Percentiles rank a stretch among this genome's conserved stretches.
Conservation (phyloP, 2,113 vertebrate species). For the Sylvia atricapilla region DNA sequence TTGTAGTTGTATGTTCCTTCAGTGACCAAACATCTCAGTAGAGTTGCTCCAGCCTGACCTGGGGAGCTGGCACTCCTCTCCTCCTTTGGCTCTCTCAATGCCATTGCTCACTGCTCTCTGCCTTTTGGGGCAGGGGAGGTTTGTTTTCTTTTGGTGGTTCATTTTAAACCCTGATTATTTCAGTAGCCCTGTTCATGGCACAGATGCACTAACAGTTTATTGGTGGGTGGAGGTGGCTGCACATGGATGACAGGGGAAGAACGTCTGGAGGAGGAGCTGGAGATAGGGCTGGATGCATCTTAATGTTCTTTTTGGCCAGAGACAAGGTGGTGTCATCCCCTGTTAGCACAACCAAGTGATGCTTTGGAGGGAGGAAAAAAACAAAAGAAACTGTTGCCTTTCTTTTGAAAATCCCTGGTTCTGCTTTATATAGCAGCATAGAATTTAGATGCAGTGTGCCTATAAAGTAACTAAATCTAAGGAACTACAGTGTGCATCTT, state of each 20-base stretch:
- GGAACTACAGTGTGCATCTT: not conserved
- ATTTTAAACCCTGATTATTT: not conserved
- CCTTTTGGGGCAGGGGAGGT: not conserved
- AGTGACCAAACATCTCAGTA: no score
- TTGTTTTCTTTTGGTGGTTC: not conserved
- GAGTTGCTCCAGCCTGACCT: not conserved
- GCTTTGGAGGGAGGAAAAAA: not conserved
- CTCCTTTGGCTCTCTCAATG: not conserved
- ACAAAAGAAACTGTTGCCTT: not conserved
- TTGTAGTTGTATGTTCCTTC: not conserved
- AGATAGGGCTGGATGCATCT: not conserved
- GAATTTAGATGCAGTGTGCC: not conserved
- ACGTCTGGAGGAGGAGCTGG: not conserved
- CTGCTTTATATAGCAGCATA: not conserved
- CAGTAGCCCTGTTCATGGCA: not conserved
- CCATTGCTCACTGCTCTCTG: not conserved
- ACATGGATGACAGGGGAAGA: not conserved
- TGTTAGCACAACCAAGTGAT: not conserved
- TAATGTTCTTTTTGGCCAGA: not conserved
- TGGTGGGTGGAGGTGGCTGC: not conserved
- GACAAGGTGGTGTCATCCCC: not conserved
- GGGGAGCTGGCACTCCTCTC: not conserved
- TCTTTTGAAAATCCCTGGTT: not conserved
- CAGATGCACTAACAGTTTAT: constrained; percentile 19
- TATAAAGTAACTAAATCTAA: not conserved